Percentiles rank a stretch among this genome's conserved stretches.
phyloP scores from a whole-genome alignment of 2,113 vertebrate genomes.

The Zosterops borbonicus region DNA sequence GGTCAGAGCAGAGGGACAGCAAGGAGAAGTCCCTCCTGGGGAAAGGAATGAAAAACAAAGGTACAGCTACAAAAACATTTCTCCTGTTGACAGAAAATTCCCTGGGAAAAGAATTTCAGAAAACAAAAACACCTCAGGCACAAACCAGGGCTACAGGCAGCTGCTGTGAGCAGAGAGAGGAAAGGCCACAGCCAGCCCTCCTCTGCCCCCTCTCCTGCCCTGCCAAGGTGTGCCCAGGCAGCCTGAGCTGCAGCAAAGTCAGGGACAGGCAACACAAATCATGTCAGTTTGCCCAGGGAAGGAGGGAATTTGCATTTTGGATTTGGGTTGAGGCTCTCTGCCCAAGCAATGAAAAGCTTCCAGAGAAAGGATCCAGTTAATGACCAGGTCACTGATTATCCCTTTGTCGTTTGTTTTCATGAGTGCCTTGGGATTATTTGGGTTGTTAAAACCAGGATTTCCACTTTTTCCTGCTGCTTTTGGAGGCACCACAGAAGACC shows the following conservation, averaged over 20 bases:
- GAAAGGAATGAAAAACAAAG: too few species aligned
- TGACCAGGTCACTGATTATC: not conserved
- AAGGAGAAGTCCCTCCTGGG: too few species aligned
- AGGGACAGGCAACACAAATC: not conserved
- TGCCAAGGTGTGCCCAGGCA: not conserved
- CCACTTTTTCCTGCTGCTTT: not conserved
- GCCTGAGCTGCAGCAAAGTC: not conserved
- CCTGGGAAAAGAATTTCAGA: too few species aligned
- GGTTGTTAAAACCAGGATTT: not conserved
- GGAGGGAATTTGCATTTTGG: not conserved
- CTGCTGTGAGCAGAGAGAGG: not conserved
- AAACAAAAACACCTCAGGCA: too few species aligned
- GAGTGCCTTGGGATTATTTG: not conserved
- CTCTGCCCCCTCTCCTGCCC: not conserved
- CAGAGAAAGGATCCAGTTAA: not conserved
- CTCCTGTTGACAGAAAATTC: too few species aligned
- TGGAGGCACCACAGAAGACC: not conserved
- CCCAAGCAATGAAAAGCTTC: not conserved
- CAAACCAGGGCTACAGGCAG: not conserved
- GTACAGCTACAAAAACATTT: too few species aligned
- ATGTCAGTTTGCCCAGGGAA: not conserved
- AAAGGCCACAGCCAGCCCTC: constrained; percentile 5
- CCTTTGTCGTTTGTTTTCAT: not conserved
- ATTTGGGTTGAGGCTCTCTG: not conserved
- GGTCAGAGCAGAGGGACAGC: too few species aligned